Evolutionary conservation across 2,797 vertebrate genomes (phyloP).

Genomic region (Peromyscus aztecus): DNA sequence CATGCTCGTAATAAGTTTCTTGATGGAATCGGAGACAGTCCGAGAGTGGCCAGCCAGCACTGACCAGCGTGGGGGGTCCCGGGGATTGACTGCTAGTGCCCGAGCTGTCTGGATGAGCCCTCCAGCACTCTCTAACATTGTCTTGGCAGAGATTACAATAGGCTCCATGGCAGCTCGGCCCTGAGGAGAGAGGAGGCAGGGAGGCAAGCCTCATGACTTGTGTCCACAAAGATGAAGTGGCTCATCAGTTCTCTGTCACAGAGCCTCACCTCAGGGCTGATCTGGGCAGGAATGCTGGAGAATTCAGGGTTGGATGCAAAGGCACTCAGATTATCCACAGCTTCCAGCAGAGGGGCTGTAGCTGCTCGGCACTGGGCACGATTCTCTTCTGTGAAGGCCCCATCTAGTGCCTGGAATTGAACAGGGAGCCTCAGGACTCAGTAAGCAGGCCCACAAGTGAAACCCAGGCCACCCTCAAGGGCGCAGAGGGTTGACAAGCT

Average conservation of each 20-base stretch:
- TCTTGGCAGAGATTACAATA: constrained; percentile 95
- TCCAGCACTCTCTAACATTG: constrained; percentile 97
- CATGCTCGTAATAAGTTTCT: constrained; percentile 99
- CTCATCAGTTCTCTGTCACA: fast-evolving
- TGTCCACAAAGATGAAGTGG: background rate
- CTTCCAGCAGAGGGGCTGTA: constrained; percentile 96
- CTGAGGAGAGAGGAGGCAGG: constrained; percentile 81
- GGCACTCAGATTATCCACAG: constrained; percentile 97
- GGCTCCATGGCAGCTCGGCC: constrained; percentile 97
- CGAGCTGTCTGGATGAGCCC: constrained; percentile 98
- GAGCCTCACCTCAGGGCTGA: constrained; percentile 94
- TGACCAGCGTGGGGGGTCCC: constrained; percentile 98
- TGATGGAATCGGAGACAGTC: constrained; percentile 98
- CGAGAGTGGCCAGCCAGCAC: constrained; percentile 97
- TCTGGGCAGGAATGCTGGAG: constrained; percentile 96
- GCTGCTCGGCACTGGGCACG: constrained; percentile 95
- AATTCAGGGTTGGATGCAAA: constrained; percentile 99
- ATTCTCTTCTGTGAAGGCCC: constrained; percentile 97
- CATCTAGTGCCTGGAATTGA: constrained; percentile 93
- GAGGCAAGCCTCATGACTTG: background rate
- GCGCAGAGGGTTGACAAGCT: background rate
- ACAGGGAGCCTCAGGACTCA: background rate
- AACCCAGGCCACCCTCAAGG: background rate
- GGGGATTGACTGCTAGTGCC: constrained; percentile 97
- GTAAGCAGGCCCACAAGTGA: background rate